phyloP scores from a whole-genome alignment of 2,888 invertebrate species.

The Luperina nickerlii region DNA sequence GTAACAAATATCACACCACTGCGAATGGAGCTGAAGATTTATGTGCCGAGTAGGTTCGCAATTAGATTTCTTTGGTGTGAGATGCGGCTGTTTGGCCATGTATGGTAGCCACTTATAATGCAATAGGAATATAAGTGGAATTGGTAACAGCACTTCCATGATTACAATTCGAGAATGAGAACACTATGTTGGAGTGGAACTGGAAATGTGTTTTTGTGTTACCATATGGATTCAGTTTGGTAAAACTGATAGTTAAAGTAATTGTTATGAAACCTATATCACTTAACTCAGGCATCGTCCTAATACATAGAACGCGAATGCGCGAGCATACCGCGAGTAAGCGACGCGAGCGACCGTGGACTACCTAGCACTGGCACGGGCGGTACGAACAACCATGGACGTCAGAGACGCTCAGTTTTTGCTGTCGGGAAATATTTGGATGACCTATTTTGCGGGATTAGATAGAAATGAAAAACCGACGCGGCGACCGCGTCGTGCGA shows the following conservation, averaged over 20 bases:
- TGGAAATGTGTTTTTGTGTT: slow-evolving; percentile 10
- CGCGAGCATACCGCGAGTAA: too few species aligned
- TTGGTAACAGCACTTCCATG: slow-evolving; percentile 19
- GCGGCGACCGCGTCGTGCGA: too few species aligned
- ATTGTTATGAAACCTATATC: background rate
- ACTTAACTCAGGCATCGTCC: background rate
- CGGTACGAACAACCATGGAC: too few species aligned
- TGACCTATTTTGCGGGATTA: too few species aligned
- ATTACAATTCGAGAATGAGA: slow-evolving; percentile 20
- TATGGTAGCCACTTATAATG: slow-evolving; percentile 37
- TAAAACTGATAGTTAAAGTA: background rate
- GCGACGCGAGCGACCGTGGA: too few species aligned
- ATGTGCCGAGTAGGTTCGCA: slow-evolving; percentile 85
- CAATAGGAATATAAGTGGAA: slow-evolving; percentile 34
- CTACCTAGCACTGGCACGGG: too few species aligned
- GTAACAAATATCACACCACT: slow-evolving; percentile 75
- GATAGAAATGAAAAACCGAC: too few species aligned
- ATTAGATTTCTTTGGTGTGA: slow-evolving; percentile 79
- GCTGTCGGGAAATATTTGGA: too few species aligned
- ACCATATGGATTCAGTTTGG: background rate
- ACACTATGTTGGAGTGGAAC: background rate
- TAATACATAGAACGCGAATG: too few species aligned
- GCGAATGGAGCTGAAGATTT: slow-evolving; percentile 78
- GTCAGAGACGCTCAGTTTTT: too few species aligned
- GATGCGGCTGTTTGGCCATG: slow-evolving; percentile 40